Percentiles rank a stretch among this genome's conserved stretches.
Conservation (phyloP, 2,113 vertebrate species). For the Strigops habroptila region DNA sequence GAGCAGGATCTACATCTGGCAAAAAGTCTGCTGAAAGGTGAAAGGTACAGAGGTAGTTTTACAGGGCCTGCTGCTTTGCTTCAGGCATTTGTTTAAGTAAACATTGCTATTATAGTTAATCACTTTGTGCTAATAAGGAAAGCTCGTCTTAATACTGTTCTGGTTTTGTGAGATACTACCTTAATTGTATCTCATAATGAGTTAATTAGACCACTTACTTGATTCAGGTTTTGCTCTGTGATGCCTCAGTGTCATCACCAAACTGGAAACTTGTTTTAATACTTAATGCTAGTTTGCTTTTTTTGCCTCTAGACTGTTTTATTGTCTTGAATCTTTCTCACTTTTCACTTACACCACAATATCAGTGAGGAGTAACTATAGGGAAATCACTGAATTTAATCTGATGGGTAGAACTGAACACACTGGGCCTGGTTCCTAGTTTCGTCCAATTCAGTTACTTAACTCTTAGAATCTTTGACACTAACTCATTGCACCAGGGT, state of each 20-base stretch:
- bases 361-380: background rate
- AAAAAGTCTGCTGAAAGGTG: background rate
- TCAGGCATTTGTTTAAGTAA: conserved; percentile 29
- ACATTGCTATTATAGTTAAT: background rate
- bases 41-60: background rate
- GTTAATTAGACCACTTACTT: conserved; percentile 18
- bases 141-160: background rate
- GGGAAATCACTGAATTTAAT: background rate
- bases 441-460: background rate
- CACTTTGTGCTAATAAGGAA: conserved; percentile 2
- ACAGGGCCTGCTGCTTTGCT: background rate
- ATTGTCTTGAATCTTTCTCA: background rate
- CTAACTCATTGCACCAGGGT: background rate
- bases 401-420: background rate
- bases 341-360: background rate
- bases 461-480: background rate
- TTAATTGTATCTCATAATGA: conserved; percentile 17
- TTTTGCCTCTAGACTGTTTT: background rate
- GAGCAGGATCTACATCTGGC: background rate
- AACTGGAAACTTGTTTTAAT: background rate
- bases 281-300: background rate
- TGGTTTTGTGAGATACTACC: background rate
- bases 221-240: background rate
- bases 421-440: background rate
- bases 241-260: background rate